Evolutionary conservation across 2,113 vertebrate species (phyloP).

Genomic region (western clawed frog (Xenopus tropicalis)): UCB_Xtro_10.0 CM004444.2:118719501-118720000

Average conservation of each 20-base stretch:
- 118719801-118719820: slow-evolving; percentile 16
- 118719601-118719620: slow-evolving; percentile 14
- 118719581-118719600: slow-evolving; percentile 2
- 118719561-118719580: slow-evolving; percentile 17
- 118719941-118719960: no score
- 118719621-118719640: slow-evolving; percentile 20
- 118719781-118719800: slow-evolving; percentile 20
- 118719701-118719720: not conserved
- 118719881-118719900: no score
- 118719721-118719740: not conserved
- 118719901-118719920: no score
- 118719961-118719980: no score
- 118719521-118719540: slow-evolving; percentile 4
- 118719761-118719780: not conserved
- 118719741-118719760: not conserved
- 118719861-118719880: no score
- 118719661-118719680: slow-evolving; percentile 28
- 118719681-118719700: slow-evolving; percentile 1
- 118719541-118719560: slow-evolving; percentile 27
- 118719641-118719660: slow-evolving; percentile 23
- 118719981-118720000: no score
- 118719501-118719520: slow-evolving; percentile 22
- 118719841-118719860: no score
- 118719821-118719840: slow-evolving; percentile 5
- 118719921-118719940: no score